phyloP scores from a whole-genome alignment of 2,888 invertebrate genomes.

The Lasioglossum lativentre region DNA sequence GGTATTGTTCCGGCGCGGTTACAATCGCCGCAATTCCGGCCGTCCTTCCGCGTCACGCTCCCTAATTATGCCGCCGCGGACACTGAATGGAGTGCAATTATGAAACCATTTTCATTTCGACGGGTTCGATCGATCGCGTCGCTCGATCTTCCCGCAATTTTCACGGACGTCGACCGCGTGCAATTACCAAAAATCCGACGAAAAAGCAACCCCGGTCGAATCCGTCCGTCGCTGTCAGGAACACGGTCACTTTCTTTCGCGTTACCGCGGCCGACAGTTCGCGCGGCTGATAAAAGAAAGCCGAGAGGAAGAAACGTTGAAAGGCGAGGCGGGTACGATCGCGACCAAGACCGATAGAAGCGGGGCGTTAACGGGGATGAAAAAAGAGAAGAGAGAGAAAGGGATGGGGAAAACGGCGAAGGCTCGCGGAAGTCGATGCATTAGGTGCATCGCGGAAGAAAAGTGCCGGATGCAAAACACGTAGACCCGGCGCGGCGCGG shows the following conservation, averaged over 20 bases:
- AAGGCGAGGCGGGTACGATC: slow-evolving; percentile 14
- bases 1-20: slow-evolving; percentile 36
- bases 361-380: slow-evolving; percentile 1
- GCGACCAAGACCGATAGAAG: not conserved
- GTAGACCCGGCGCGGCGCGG: slow-evolving; percentile 49
- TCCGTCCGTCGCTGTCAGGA: not conserved
- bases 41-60: not conserved
- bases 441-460: slow-evolving; percentile 62
- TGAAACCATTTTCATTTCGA: slow-evolving; percentile 26
- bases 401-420: not conserved
- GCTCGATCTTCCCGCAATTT: not conserved
- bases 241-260: not conserved
- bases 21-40: slow-evolving; percentile 4
- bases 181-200: not conserved
- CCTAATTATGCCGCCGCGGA: slow-evolving; percentile 34
- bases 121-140: not conserved
- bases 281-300: slow-evolving; percentile 8
- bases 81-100: slow-evolving; percentile 38
- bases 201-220: not conserved
- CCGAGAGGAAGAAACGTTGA: not conserved
- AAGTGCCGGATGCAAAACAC: slow-evolving; percentile 67
- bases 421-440: slow-evolving; percentile 60
- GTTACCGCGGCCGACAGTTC: not conserved
- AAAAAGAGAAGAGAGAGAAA: not conserved
- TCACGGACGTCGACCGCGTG: not conserved